Conservation (phyloP, 1,140 invertebrate genomes). For the Nephotettix cincticeps region DNA sequence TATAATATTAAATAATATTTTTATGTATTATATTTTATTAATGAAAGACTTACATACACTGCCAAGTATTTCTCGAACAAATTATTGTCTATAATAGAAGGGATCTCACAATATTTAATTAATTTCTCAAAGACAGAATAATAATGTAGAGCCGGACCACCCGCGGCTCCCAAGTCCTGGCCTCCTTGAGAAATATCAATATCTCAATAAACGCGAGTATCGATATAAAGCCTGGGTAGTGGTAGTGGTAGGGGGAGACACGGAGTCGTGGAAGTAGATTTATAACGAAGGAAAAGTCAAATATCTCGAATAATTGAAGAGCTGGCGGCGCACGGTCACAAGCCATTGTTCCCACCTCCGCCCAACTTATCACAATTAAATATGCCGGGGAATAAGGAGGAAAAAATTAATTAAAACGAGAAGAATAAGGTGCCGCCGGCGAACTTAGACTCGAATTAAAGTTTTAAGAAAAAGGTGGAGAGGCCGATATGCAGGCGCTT, state of each 20-base stretch:
- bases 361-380: slow-evolving; percentile 20
- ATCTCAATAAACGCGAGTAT: too few relatives aligned
- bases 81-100: too few relatives aligned
- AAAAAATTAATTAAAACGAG: slow-evolving; percentile 22
- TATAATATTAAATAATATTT: too few relatives aligned
- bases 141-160: too few relatives aligned
- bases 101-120: too few relatives aligned
- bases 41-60: too few relatives aligned
- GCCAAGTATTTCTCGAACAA: too few relatives aligned
- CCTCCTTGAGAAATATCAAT: too few relatives aligned
- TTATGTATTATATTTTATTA: too few relatives aligned
- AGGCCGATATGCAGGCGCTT: neutral
- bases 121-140: too few relatives aligned
- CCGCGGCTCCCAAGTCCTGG: too few relatives aligned
- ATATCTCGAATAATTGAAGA: slow-evolving; percentile 21
- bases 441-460: slow-evolving; percentile 17
- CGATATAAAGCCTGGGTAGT: too few relatives aligned
- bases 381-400: slow-evolving; percentile 17
- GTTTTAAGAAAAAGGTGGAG: slow-evolving; percentile 1
- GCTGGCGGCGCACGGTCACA: neutral
- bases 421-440: slow-evolving; percentile 6
- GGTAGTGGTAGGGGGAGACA: neutral
- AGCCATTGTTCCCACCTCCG: slow-evolving; percentile 1
- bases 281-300: slow-evolving; percentile 19
- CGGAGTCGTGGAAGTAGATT: slow-evolving; percentile 2